Evolutionary conservation across 1,140 invertebrate genomes (phyloP).

Genomic region (Ylistrum balloti): DNA sequence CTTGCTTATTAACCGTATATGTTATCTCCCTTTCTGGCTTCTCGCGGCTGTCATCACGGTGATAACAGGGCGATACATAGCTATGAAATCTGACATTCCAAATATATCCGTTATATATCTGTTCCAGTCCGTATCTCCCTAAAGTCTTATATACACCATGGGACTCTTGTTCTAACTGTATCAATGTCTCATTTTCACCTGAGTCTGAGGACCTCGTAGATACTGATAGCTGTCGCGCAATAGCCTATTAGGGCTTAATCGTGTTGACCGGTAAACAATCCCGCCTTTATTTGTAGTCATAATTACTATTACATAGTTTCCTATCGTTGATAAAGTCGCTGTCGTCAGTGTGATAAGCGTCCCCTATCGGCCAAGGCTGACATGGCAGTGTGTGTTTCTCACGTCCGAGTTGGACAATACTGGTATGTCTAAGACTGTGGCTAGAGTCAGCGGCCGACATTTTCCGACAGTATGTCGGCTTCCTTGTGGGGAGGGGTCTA

Average conservation of each 20-base stretch:
- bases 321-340: conserved; percentile 24
- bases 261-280: conserved; percentile 23
- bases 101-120: neutral
- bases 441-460: neutral
- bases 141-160: neutral
- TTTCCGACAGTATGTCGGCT: conserved; percentile 37
- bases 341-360: conserved; percentile 11
- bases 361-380: neutral
- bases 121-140: neutral
- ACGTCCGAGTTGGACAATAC: conserved; percentile 3
- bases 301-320: conserved; percentile 30
- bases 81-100: neutral
- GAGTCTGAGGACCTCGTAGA: neutral
- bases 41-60: neutral
- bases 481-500: conserved; percentile 31
- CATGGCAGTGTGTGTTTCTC: conserved; percentile 32
- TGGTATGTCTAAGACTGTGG: neutral
- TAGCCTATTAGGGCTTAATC: conserved; percentile 38
- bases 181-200: conserved; percentile 35
- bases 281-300: conserved; percentile 38
- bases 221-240: conserved; percentile 24
- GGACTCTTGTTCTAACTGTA: neutral
- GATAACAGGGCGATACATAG: conserved; percentile 31
- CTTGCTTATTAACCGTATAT: neutral
- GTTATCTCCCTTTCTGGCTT: neutral